A percentile compares a stretch with the other conserved stretches of the same genome.
Evolutionary conservation across 2,113 vertebrate species (phyloP).

Genomic region (Stigmatopora argus): DNA sequence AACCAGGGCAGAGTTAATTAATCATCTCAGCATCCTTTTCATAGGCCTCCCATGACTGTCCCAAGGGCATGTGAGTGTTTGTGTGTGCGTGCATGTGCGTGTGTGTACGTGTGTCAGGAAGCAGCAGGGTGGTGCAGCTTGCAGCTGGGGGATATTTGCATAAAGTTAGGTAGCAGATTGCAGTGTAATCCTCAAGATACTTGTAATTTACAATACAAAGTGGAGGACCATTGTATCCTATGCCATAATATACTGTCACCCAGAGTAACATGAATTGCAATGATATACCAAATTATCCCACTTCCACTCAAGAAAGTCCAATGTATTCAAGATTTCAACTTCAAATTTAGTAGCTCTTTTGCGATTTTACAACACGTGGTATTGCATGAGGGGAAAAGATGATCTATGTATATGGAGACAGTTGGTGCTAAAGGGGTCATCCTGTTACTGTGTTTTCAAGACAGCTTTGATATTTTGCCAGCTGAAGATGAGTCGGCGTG

Average conservation of each 20-base stretch:
- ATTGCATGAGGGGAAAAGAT: not conserved
- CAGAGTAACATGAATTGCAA: not conserved
- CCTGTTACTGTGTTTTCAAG: not conserved
- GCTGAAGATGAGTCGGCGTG: conserved; percentile 5
- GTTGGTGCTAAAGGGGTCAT: not conserved
- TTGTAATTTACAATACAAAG: not conserved
- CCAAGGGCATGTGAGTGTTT: conserved; percentile 46
- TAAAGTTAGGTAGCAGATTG: conserved; percentile 57
- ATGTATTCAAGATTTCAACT: not conserved
- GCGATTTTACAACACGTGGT: not conserved
- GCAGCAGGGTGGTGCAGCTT: conserved; percentile 58
- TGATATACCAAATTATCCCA: not conserved
- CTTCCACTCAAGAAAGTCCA: not conserved
- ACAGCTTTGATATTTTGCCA: conserved; percentile 26
- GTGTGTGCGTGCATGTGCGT: conserved; percentile 7
- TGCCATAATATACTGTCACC: not conserved
- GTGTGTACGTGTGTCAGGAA: conserved; percentile 16
- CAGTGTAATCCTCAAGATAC: conserved; percentile 31
- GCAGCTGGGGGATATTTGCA: conserved; percentile 64
- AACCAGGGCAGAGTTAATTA: conserved; percentile 68
- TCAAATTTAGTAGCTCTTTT: not conserved
- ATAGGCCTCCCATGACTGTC: conserved; percentile 54
- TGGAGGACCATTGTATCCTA: not conserved
- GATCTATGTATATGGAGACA: not conserved
- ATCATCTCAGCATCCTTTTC: conserved; percentile 67